A percentile compares a stretch with the other conserved stretches of the same genome.
These are phyloP conservation scores for Globicephala melas DNA, from an alignment of 2,113 vertebrate species.

Conservation along the genomic window DNA sequence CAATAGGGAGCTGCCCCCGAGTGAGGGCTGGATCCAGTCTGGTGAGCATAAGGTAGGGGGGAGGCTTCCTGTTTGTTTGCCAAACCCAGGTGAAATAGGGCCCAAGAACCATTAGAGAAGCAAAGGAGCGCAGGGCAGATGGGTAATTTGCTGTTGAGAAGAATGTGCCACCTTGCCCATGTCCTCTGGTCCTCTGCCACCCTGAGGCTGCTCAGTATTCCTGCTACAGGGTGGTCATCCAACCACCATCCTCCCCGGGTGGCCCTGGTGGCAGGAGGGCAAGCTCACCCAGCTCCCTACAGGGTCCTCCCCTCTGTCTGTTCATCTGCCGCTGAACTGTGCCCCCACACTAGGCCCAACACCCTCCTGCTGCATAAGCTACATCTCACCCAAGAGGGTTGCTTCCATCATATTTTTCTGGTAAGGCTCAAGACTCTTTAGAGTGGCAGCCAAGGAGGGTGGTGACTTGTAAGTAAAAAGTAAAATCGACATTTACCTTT, in stretches of 20 bases:
- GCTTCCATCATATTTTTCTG: not conserved
- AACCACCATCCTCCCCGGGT: not conserved
- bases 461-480: not conserved
- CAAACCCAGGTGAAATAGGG: not conserved
- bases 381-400: not conserved
- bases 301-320: not conserved
- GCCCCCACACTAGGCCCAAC: not conserved
- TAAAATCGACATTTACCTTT: not conserved
- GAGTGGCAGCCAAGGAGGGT: not conserved
- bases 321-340: too few species aligned
- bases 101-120: not conserved
- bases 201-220: not conserved
- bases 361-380: not conserved
- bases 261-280: not conserved
- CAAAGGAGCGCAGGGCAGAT: too few species aligned
- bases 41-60: not conserved
- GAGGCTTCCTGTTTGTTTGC: not conserved
- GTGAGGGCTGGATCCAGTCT: not conserved
- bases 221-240: not conserved
- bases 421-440: not conserved
- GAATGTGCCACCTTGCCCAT: not conserved
- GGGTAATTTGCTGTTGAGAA: not conserved
- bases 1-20: not conserved
- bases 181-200: not conserved
- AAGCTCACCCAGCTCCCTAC: not conserved